Conservation (phyloP, 2,113 vertebrate genomes). For the Pangasianodon hypophthalmus region DNA sequence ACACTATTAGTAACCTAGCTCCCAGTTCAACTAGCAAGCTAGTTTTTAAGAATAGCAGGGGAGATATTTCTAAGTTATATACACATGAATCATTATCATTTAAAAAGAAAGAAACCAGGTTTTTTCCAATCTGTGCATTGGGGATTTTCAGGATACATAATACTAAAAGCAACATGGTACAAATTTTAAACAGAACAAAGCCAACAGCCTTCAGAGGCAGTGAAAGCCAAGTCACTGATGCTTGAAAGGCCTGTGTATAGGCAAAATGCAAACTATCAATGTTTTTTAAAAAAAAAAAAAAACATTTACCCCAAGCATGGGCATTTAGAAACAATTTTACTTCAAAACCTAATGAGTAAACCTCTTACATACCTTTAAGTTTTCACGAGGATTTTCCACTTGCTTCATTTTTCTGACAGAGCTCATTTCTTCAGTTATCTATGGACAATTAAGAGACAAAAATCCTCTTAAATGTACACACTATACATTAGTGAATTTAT, state of each 20-base stretch:
- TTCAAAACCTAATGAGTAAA: background rate
- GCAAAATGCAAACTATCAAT: background rate
- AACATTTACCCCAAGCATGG: background rate
- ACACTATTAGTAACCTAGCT: background rate
- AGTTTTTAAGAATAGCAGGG: no score
- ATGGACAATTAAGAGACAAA: background rate
- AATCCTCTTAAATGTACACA: background rate
- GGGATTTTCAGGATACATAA: background rate
- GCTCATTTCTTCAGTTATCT: constrained; percentile 37
- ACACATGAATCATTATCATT: no score
- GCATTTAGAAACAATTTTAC: background rate
- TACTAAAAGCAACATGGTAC: background rate
- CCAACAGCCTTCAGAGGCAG: background rate
- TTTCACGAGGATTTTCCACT: constrained; percentile 42
- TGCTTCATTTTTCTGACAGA: constrained; percentile 44
- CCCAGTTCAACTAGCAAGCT: no score
- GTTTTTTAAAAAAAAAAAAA: no score
- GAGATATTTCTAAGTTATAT: no score
- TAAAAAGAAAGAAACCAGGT: no score
- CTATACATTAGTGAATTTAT: background rate
- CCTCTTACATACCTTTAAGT: constrained; percentile 40
- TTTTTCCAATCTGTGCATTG: no score
- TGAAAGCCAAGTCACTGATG: background rate
- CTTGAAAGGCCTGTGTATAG: background rate
- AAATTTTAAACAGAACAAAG: no score